A percentile compares a stretch with the other conserved stretches of the same genome.
These are phyloP conservation scores for Leptinotarsa undecemlineata DNA, from an alignment of 1,140 invertebrate genomes.

Conservation along the genomic window DNA sequence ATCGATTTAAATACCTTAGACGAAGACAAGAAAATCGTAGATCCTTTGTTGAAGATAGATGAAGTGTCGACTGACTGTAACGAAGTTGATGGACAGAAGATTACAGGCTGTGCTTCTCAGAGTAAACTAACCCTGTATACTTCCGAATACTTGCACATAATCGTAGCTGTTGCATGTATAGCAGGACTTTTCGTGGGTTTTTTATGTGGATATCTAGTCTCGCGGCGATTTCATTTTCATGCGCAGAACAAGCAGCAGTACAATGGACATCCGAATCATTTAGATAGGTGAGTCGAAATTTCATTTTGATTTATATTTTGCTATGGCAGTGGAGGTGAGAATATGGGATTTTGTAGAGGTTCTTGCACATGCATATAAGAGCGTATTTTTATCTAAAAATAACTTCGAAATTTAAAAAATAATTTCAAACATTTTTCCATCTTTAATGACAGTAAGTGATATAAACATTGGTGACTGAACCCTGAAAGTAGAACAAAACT, in stretches of 20 bases:
- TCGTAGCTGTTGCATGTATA: conserved; percentile 70
- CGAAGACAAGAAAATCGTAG: conserved; percentile 29
- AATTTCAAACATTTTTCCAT: too few species aligned
- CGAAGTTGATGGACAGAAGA: conserved; percentile 30
- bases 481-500: too few species aligned
- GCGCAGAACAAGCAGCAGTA: conserved; percentile 72
- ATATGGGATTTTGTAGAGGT: too few species aligned
- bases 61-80: conserved; percentile 27
- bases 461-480: too few species aligned
- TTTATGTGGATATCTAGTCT: conserved; percentile 81
- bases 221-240: conserved; percentile 72
- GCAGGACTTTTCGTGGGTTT: conserved; percentile 81
- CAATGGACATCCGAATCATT: conserved; percentile 68
- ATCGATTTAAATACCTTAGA: conserved; percentile 30
- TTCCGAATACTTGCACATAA: conserved; percentile 28
- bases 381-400: too few species aligned
- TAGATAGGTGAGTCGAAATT: conserved; percentile 57
- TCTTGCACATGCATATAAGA: too few species aligned
- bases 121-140: conserved; percentile 23
- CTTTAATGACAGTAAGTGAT: too few species aligned
- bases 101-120: conserved; percentile 24
- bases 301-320: not conserved
- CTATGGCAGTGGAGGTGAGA: not conserved
- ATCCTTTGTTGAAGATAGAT: conserved; percentile 32
- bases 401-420: too few species aligned